Conservation (phyloP, 2,797 vertebrate genomes). For the Rhinogobio ventralis region DNA sequence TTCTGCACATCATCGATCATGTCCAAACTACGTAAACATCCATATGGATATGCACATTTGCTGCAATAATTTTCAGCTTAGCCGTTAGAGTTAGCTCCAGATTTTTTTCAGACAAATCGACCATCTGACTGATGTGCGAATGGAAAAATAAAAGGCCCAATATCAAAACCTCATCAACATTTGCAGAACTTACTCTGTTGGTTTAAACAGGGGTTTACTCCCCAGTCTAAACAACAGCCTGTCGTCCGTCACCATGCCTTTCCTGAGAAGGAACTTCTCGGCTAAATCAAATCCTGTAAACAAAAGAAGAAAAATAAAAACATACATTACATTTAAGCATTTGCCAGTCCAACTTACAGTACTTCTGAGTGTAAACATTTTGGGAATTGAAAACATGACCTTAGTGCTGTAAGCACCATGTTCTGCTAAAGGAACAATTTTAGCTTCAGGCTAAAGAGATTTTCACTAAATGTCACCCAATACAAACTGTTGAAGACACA, state of each 20-base stretch:
- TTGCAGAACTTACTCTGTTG: conserved; percentile 85
- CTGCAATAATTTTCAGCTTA: conserved; percentile 3
- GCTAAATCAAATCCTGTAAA: conserved; percentile 91
- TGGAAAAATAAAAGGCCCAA: conserved; percentile 18
- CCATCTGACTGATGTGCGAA: conserved; percentile 10
- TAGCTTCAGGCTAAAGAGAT: conserved; percentile 20
- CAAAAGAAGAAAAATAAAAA: conserved; percentile 30
- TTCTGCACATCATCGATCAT: conserved; percentile 30
- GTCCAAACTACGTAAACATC: conserved; percentile 34
- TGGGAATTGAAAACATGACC: conserved; percentile 6
- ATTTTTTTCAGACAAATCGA: conserved; percentile 6
- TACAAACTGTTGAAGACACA: background rate
- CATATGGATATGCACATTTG: conserved; percentile 28
- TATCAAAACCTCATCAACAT: conserved; percentile 29
- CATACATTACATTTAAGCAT: conserved; percentile 22
- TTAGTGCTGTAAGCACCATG: background rate
- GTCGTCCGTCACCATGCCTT: conserved; percentile 82
- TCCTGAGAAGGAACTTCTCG: conserved; percentile 89
- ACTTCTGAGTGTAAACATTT: background rate
- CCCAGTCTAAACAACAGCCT: conserved; percentile 89
- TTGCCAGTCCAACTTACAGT: background rate
- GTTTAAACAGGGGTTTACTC: conserved; percentile 86
- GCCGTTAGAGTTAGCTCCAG: background rate
- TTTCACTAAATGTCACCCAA: background rate
- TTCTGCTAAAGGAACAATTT: conserved; percentile 17